phyloP scores from a whole-genome alignment of 2,113 vertebrate genomes.

The Ptilorrhoa leucosticta region DNA sequence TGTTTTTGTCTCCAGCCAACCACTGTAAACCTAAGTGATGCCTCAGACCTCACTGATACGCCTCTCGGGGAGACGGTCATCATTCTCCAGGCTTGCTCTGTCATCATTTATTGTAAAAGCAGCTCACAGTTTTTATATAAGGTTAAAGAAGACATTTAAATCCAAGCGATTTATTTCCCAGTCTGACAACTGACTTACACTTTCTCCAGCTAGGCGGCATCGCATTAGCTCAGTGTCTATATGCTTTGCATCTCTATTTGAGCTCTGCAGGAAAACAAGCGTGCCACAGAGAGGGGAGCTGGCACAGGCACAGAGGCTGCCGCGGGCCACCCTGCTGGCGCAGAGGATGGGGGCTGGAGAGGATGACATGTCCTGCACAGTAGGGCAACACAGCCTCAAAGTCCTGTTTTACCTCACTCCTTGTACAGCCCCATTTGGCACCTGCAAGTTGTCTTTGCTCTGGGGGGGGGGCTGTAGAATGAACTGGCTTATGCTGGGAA shows the following conservation, averaged over 20 bases:
- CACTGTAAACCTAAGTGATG: not conserved
- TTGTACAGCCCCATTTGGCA: not conserved
- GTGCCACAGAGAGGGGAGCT: conserved; percentile 35
- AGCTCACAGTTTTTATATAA: conserved; percentile 28
- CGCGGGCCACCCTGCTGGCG: not conserved
- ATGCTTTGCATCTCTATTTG: conserved; percentile 49
- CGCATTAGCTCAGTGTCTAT: conserved; percentile 17
- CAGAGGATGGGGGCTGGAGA: not conserved
- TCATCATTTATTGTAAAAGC: conserved; percentile 40
- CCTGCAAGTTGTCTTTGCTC: not conserved
- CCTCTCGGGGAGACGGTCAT: conserved; percentile 17
- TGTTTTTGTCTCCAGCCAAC: not conserved
- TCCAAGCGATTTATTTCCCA: conserved; percentile 34
- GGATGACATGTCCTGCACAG: not conserved
- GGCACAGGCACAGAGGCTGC: conserved; percentile 1
- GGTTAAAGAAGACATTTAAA: conserved; percentile 57
- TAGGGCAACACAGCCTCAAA: not conserved
- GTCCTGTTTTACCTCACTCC: not conserved
- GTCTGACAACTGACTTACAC: conserved; percentile 34
- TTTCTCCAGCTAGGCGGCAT: conserved; percentile 44
- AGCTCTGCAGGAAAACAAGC: conserved; percentile 50
- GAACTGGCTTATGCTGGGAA: not conserved
- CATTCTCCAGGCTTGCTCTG: conserved; percentile 16
- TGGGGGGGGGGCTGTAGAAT: not conserved
- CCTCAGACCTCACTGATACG: not conserved